Base-by-base conservation (phyloP, 2,797 vertebrate genomes). In the Austrolebias charrua region DNA sequence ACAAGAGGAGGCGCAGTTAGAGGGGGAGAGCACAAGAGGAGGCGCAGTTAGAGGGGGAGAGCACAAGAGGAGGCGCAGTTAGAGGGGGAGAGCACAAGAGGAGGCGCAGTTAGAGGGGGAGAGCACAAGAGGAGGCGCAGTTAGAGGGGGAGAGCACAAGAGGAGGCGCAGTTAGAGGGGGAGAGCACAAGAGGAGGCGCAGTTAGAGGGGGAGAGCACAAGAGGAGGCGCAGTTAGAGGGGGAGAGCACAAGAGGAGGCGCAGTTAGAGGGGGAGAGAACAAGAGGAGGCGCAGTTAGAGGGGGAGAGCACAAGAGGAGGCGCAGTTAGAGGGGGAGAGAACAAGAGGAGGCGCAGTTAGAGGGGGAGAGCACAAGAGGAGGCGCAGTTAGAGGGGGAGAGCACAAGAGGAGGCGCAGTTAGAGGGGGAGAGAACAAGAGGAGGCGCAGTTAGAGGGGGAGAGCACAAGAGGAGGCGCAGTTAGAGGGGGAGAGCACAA, bases 261-360 rank as follows among this genome's bases (percentile, higher is more conserved):
- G 20, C 55, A 16, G 1, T 1, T 20, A 16, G 9, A 6, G n/a
- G n/a, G n/a, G 61, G 88, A 90, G 35, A 38, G 10, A 11, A 0
- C 1, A 38, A 38, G 84, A 87, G 82, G 88, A 80, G 44, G 11
- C 3, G 20, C 55, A 16, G 1, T 1, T 20, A 16, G 9, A 6
- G n/a, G n/a, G n/a, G 61, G 88, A 90, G 35, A 38, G 10, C 11
- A 0, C 1, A 38, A 38, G 84, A 87, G 82, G 88, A 80, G 44
- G 11, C 3, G 20, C 55, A 16, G 1, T 1, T 20, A 16, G 9
- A 6, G n/a, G n/a, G n/a, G 61, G 88, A 90, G 35, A 38, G 10
- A 11, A 0, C 1, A 38, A 38, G 84, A 87, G 82, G 88, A 80
- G 44, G 11, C 3, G 20, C 55, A 16, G 1, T 1, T 20, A 16